phyloP scores from a whole-genome alignment of 2,113 vertebrate species.

The Hydrolagus affinis region DNA sequence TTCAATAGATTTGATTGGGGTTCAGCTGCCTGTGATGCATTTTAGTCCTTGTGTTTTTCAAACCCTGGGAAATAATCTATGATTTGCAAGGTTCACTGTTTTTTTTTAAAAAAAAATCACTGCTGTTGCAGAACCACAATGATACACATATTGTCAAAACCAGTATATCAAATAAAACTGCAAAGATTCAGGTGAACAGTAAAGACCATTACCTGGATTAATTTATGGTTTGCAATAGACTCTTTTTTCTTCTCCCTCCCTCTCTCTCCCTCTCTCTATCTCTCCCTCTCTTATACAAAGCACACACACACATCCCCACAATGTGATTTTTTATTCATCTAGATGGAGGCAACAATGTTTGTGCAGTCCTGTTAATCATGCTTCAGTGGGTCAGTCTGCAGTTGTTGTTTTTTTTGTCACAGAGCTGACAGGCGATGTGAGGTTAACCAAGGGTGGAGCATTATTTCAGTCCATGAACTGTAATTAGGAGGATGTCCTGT shows the following conservation, averaged over 20 bases:
- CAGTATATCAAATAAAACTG: background rate
- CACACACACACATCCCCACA: background rate
- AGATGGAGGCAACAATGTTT: background rate
- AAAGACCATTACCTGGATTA: background rate
- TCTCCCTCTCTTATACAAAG: slow-evolving; percentile 36
- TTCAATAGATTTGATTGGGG: too few relatives aligned
- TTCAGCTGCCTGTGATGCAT: too few relatives aligned
- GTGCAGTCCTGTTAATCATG: background rate
- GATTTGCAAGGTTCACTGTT: too few relatives aligned
- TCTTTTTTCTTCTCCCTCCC: background rate
- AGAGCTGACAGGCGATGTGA: background rate
- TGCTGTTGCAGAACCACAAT: too few relatives aligned
- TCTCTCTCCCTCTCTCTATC: slow-evolving; percentile 32
- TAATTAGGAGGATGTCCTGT: background rate
- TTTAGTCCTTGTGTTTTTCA: too few relatives aligned
- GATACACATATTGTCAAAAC: too few relatives aligned
- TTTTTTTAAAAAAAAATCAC: too few relatives aligned
- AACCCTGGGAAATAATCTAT: too few relatives aligned
- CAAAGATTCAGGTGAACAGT: background rate
- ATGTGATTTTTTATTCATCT: too few relatives aligned
- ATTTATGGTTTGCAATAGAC: too few relatives aligned
- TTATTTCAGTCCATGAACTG: slow-evolving; percentile 11
- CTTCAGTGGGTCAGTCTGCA: background rate
- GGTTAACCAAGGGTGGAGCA: slow-evolving; percentile 14
- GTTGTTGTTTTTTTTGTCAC: too few relatives aligned